Evolutionary conservation across 2,113 vertebrate species (phyloP).

Genomic region (Motacilla tschutschensis): DNA sequence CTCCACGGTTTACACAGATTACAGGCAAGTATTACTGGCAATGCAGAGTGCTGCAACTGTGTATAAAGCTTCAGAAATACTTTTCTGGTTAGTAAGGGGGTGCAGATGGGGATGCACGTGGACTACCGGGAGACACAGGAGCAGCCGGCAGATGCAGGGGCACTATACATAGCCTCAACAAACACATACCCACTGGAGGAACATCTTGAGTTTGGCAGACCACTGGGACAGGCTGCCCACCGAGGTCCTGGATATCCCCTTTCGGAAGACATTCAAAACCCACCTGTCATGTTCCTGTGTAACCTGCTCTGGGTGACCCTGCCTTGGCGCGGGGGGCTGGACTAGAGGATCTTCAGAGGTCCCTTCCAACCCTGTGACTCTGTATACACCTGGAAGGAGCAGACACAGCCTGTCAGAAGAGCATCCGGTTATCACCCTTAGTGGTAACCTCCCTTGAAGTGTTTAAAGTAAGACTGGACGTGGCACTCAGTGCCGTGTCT

Average conservation of each 20-base stretch:
- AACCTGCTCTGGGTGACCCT: background rate
- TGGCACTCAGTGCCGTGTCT: background rate
- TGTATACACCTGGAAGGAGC: background rate
- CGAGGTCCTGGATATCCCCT: background rate
- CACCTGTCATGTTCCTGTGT: too few relatives aligned
- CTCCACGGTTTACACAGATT: rapidly evolving
- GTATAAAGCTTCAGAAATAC: rapidly evolving
- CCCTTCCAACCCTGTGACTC: background rate
- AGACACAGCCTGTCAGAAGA: background rate
- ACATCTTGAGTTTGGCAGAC: background rate
- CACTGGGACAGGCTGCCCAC: background rate
- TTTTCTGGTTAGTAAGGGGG: rapidly evolving
- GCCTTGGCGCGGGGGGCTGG: too few relatives aligned
- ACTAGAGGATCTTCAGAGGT: background rate
- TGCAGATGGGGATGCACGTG: rapidly evolving
- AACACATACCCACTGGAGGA: too few relatives aligned
- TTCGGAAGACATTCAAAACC: background rate
- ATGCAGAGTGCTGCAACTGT: rapidly evolving
- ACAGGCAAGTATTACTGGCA: background rate
- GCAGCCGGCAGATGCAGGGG: rapidly evolving
- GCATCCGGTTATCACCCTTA: background rate
- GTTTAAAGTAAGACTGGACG: background rate
- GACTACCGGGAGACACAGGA: rapidly evolving
- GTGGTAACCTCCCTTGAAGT: background rate
- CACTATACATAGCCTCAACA: rapidly evolving